These are phyloP conservation scores for Stegophylla sp. DNA, from an alignment of 2,888 invertebrate genomes.

Conservation along the genomic window DNA sequence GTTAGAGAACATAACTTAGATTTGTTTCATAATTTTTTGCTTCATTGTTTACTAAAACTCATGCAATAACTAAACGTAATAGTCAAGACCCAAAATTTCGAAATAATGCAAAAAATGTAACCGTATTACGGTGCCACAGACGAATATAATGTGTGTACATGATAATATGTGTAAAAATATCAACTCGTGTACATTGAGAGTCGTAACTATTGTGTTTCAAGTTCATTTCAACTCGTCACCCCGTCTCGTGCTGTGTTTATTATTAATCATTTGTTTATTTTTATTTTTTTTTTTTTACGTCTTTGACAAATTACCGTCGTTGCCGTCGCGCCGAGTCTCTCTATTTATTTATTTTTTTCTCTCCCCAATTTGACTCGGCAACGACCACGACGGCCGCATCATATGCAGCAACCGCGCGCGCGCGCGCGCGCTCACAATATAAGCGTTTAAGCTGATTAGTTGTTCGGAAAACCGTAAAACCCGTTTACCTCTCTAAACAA, in stretches of 20 bases:
- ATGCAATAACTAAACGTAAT: too few species aligned
- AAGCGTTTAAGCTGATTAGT: conserved; percentile 53
- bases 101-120: too few species aligned
- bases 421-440: background rate
- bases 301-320: conserved; percentile 36
- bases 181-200: background rate
- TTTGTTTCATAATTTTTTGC: too few species aligned
- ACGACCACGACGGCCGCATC: too few species aligned
- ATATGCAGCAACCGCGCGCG: background rate
- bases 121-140: background rate
- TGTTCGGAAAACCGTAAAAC: conserved; percentile 41
- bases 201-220: conserved; percentile 16
- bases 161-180: background rate
- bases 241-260: background rate
- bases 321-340: background rate
- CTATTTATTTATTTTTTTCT: background rate
- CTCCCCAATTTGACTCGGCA: background rate
- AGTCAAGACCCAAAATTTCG: too few species aligned
- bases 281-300: conserved; percentile 43
- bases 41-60: too few species aligned
- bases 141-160: background rate
- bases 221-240: conserved; percentile 24
- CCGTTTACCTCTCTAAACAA: conserved; percentile 29
- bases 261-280: conserved; percentile 49
- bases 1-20: too few species aligned